A percentile compares a stretch with the other conserved stretches of the same genome.
These are phyloP conservation scores for Piprites chloris DNA, from an alignment of 2,113 vertebrate species.

Conservation along the genomic window DNA sequence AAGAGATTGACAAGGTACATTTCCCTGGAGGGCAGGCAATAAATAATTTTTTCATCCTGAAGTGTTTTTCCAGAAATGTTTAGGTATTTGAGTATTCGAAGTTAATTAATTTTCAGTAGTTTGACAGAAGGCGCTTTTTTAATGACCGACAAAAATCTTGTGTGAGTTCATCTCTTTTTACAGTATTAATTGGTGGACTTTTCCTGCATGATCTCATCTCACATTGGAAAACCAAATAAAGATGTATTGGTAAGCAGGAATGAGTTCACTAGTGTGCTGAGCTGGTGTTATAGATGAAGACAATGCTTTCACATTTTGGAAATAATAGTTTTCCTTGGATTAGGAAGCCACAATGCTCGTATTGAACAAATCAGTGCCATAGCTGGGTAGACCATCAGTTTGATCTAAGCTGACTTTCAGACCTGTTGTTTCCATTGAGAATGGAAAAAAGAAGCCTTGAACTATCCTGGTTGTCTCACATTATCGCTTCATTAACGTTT, in stretches of 20 bases:
- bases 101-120: conserved; percentile 70
- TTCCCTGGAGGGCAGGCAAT: conserved; percentile 55
- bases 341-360: background rate
- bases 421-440: background rate
- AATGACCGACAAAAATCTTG: conserved; percentile 59
- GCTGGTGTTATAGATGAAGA: background rate
- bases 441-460: background rate
- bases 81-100: conserved; percentile 61
- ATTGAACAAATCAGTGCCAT: background rate
- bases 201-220: conserved; percentile 73
- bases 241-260: conserved; percentile 64
- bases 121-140: conserved; percentile 53
- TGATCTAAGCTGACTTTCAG: background rate
- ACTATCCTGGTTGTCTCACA: background rate
- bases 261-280: conserved; percentile 58
- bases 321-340: background rate
- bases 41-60: conserved; percentile 22
- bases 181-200: conserved; percentile 68
- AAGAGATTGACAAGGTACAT: conserved; percentile 45
- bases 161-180: conserved; percentile 74
- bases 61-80: conserved; percentile 61
- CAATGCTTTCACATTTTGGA: background rate
- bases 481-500: background rate
- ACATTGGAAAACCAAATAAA: conserved; percentile 72
- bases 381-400: background rate